Percentiles rank a stretch among this genome's conserved stretches.
Conservation (phyloP, 2,113 vertebrate species). For the Stigmatopora nigra region DNA sequence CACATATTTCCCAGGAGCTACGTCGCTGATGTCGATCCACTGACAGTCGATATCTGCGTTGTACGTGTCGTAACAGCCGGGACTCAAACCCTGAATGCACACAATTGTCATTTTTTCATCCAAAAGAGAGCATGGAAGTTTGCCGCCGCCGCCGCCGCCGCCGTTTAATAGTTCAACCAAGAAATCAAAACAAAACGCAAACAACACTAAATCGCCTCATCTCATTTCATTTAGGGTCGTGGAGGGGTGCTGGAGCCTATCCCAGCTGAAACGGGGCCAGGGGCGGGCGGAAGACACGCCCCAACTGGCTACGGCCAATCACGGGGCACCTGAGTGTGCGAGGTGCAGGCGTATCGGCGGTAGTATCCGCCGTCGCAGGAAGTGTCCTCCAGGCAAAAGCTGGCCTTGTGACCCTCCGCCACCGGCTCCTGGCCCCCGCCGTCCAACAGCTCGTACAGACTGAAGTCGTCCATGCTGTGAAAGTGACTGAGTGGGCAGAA, state of each 20-base stretch:
- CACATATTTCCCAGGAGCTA: slow-evolving; percentile 67
- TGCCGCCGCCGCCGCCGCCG: too few relatives aligned
- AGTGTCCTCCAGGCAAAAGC: slow-evolving; percentile 95
- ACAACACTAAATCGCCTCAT: too few relatives aligned
- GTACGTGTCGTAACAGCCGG: slow-evolving; percentile 74
- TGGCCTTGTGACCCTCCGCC: slow-evolving; percentile 97
- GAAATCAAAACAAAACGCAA: too few relatives aligned
- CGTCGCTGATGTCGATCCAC: slow-evolving; percentile 72
- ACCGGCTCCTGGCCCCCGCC: slow-evolving; percentile 72
- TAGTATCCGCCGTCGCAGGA: slow-evolving; percentile 94
- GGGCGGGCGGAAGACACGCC: too few relatives aligned
- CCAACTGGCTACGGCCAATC: too few relatives aligned
- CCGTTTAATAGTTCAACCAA: too few relatives aligned
- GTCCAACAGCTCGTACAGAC: slow-evolving; percentile 89
- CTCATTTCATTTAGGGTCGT: too few relatives aligned
- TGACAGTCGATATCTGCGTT: slow-evolving; percentile 75
- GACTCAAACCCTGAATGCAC: slow-evolving; percentile 65
- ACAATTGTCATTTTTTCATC: background rate
- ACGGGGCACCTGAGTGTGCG: slow-evolving; percentile 74
- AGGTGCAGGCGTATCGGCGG: slow-evolving; percentile 88
- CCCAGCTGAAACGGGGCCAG: too few relatives aligned
- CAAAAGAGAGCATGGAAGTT: too few relatives aligned
- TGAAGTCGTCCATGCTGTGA: slow-evolving; percentile 98
- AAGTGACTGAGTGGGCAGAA: slow-evolving; percentile 76
- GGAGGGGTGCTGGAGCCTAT: too few relatives aligned